Conservation (phyloP, 2,888 invertebrate genomes). For the Drosophila kuntzei region DNA sequence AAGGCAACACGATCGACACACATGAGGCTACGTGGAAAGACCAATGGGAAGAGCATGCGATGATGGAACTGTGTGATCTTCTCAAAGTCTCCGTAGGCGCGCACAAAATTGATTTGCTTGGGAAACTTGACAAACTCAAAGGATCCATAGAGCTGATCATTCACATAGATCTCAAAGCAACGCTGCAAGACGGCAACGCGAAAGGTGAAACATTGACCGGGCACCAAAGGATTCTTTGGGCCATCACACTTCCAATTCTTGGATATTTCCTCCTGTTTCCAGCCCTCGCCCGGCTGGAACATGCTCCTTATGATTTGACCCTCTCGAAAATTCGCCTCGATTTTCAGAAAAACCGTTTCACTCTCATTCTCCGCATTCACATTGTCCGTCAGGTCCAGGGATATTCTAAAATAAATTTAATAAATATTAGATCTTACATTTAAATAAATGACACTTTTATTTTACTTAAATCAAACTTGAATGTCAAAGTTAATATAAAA, state of each 20-base stretch:
- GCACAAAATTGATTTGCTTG: slow-evolving; percentile 83
- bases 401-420: slow-evolving; percentile 81
- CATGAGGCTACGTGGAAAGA: slow-evolving; percentile 82
- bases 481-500: too few relatives aligned
- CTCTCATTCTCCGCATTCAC: slow-evolving; percentile 81
- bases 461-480: too few relatives aligned
- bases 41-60: slow-evolving; percentile 84
- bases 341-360: slow-evolving; percentile 84
- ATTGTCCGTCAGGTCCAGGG: slow-evolving; percentile 84
- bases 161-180: slow-evolving; percentile 85
- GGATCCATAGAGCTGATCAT: slow-evolving; percentile 84
- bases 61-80: slow-evolving; percentile 85
- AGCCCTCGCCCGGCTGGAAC: slow-evolving; percentile 85
- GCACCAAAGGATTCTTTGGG: slow-evolving; percentile 84
- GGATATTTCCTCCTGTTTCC: slow-evolving; percentile 85
- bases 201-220: slow-evolving; percentile 84
- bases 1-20: slow-evolving; percentile 83
- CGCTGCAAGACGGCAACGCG: slow-evolving; percentile 84
- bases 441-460: too few relatives aligned
- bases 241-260: slow-evolving; percentile 85
- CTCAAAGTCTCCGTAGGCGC: slow-evolving; percentile 84
- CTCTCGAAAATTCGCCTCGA: slow-evolving; percentile 85
- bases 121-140: slow-evolving; percentile 84
- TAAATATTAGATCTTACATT: too few relatives aligned
- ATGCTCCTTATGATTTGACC: slow-evolving; percentile 85